Evolutionary conservation across 2,888 invertebrate species (phyloP).

Genomic region (Netelia melanura): DNA sequence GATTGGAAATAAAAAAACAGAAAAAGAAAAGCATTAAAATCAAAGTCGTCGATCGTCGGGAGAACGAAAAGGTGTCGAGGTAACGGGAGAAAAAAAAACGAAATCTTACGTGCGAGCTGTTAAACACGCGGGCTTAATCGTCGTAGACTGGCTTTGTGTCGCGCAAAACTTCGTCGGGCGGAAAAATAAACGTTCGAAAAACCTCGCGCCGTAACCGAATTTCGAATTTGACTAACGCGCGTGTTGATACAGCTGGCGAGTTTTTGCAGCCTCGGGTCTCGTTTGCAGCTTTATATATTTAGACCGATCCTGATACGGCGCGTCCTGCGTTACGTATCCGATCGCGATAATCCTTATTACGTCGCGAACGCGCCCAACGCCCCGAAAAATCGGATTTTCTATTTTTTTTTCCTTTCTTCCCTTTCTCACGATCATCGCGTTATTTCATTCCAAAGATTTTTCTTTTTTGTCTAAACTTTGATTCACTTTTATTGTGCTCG

Average conservation of each 20-base stretch:
- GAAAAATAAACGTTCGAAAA: constrained; percentile 62
- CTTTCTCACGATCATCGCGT: not conserved
- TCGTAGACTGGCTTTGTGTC: constrained; percentile 10
- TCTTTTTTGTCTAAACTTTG: too few species aligned
- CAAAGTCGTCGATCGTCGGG: not conserved
- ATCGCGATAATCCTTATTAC: constrained; percentile 6
- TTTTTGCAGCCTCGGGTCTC: constrained; percentile 13
- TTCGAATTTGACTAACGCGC: constrained; percentile 77
- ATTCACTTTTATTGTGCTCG: too few species aligned
- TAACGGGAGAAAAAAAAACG: not conserved
- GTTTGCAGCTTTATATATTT: constrained; percentile 1
- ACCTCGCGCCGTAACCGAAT: constrained; percentile 70
- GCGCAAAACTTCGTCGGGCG: constrained; percentile 43
- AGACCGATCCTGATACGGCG: constrained; percentile 3
- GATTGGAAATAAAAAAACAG: too few species aligned
- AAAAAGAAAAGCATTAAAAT: not conserved
- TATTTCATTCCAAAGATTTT: not conserved
- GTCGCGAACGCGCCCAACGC: not conserved
- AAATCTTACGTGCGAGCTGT: constrained; percentile 9
- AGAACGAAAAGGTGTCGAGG: not conserved
- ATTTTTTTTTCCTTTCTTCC: not conserved
- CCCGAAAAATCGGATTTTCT: not conserved
- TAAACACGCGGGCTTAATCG: not conserved
- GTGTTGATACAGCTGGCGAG: constrained; percentile 81
- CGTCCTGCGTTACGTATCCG: not conserved